Conservation (phyloP, 2,888 invertebrate species). For the Craniophora ligustri region DNA sequence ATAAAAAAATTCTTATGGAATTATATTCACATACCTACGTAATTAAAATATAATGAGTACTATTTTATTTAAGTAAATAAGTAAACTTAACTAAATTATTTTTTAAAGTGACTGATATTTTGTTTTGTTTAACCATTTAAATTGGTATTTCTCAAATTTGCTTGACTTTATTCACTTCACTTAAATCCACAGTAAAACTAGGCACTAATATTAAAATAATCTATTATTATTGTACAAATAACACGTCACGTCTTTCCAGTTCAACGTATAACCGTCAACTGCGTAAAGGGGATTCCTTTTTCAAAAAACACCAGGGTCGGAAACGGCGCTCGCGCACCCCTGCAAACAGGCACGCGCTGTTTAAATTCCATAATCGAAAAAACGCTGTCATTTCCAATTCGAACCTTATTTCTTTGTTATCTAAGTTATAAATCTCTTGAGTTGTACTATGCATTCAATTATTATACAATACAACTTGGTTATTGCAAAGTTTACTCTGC, state of each 20-base stretch:
- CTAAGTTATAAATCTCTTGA: conserved; percentile 4
- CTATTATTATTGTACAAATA: conserved; percentile 27
- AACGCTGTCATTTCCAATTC: not conserved
- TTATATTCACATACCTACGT: conserved; percentile 28
- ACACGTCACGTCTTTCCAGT: conserved; percentile 57
- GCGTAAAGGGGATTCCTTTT: conserved; percentile 67
- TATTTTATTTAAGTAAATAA: conserved; percentile 2
- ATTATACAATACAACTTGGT: not conserved
- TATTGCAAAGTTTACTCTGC: conserved; percentile 35
- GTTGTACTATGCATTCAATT: conserved; percentile 1
- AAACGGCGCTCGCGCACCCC: conserved; percentile 84
- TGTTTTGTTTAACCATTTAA: conserved; percentile 7
- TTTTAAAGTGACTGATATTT: conserved; percentile 2
- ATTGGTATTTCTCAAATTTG: conserved; percentile 2
- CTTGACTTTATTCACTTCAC: conserved; percentile 27
- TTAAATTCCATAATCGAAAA: conserved; percentile 36
- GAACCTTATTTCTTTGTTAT: fast-evolving
- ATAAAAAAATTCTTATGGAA: conserved; percentile 15
- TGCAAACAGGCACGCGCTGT: conserved; percentile 78
- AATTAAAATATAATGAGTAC: not conserved
- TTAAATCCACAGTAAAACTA: conserved; percentile 15
- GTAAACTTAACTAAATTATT: not conserved
- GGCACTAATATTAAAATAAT: conserved; percentile 21
- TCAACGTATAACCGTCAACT: conserved; percentile 80
- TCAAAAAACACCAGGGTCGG: conserved; percentile 74